These are phyloP conservation scores for Ophion costatus DNA, from an alignment of 2,888 invertebrate species.

Conservation along the genomic window DNA sequence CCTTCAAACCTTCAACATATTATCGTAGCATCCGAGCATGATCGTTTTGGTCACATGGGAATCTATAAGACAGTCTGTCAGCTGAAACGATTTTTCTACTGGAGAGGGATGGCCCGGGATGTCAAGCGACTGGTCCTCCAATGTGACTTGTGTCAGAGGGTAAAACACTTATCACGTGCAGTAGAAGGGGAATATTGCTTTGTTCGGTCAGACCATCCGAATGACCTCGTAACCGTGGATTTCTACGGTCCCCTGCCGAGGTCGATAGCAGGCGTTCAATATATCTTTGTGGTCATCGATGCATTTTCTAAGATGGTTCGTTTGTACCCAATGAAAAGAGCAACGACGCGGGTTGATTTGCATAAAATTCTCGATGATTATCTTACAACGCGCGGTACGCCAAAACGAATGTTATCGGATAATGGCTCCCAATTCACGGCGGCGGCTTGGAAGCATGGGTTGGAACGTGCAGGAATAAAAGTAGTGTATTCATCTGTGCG, in stretches of 20 bases:
- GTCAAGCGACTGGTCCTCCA: constrained; percentile 26
- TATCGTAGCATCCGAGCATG: constrained; percentile 34
- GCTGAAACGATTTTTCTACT: constrained; percentile 33
- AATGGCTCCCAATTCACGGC: constrained; percentile 48
- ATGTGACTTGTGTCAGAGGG: constrained; percentile 53
- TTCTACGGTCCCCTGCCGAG: constrained; percentile 48
- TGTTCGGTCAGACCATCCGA: constrained; percentile 25
- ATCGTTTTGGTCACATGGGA: constrained; percentile 29
- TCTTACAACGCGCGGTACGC: constrained; percentile 15
- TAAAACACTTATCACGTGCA: constrained; percentile 25
- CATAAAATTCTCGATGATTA: constrained; percentile 32
- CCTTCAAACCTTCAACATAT: background rate
- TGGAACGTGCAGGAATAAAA: constrained; percentile 22
- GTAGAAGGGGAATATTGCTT: constrained; percentile 48
- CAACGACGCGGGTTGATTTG: constrained; percentile 9
- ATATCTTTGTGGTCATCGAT: constrained; percentile 46
- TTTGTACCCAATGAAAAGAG: constrained; percentile 33
- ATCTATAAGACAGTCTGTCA: constrained; percentile 33
- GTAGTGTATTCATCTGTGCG: constrained; percentile 38
- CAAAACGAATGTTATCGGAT: constrained; percentile 35
- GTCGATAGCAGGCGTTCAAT: constrained; percentile 29
- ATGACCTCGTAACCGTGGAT: constrained; percentile 33
- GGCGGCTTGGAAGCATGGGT: constrained; percentile 9
- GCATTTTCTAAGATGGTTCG: constrained; percentile 43
- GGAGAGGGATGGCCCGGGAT: constrained; percentile 28